Conservation (phyloP, 64 coral and sea anemone genomes). For the Dendronephthya gigantea region DNA sequence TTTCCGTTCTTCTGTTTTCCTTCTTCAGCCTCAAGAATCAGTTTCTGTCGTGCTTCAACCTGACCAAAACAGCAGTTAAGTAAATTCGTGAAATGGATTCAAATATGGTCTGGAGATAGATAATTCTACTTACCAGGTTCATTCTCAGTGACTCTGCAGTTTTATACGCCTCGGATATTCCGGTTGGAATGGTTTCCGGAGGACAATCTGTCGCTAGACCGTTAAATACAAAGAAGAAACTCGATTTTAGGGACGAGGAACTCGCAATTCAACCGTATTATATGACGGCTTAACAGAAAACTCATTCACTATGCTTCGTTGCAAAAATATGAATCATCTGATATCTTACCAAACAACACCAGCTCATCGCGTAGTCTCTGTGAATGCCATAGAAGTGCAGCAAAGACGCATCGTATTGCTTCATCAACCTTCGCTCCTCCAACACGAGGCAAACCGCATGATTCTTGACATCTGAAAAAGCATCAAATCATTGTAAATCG, state of each 20-base stretch:
- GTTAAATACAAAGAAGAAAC: no score
- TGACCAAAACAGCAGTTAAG: slow-evolving; percentile 11
- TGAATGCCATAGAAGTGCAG: slow-evolving; percentile 93
- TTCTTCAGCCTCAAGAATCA: slow-evolving; percentile 83
- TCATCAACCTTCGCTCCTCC: slow-evolving; percentile 72
- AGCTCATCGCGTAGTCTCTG: slow-evolving; percentile 85
- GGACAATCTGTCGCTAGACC: slow-evolving; percentile 63
- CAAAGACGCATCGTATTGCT: slow-evolving; percentile 66
- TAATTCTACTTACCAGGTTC: slow-evolving; percentile 48
- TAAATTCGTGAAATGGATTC: no score
- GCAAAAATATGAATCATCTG: no score
- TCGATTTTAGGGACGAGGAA: no score
- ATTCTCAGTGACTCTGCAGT: slow-evolving; percentile 80
- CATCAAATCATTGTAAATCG: neutral
- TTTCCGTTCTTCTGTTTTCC: slow-evolving; percentile 22
- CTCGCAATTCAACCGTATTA: neutral
- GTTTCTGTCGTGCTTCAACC: slow-evolving; percentile 88
- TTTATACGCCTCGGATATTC: slow-evolving; percentile 73
- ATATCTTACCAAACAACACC: slow-evolving; percentile 62
- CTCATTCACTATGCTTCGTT: no score
- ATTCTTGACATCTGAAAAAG: slow-evolving; percentile 52
- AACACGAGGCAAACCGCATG: slow-evolving; percentile 53
- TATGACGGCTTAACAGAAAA: no score
- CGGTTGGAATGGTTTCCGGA: slow-evolving; percentile 65
- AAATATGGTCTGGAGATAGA: neutral